Evolutionary conservation across 1,140 invertebrate species (phyloP).

Genomic region (Aphis craccivora): DNA sequence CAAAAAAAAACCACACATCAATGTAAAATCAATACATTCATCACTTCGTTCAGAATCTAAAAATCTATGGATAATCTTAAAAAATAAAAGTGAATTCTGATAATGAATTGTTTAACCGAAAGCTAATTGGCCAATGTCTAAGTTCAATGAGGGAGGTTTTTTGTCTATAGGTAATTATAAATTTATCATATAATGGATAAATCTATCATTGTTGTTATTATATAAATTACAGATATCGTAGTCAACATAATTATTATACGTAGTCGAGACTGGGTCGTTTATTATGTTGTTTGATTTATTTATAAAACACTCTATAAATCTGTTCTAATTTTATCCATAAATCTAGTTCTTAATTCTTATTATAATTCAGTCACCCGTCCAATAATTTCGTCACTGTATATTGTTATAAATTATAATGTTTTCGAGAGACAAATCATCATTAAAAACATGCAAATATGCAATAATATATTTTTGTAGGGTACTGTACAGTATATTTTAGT

Average conservation of each 20-base stretch:
- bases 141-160: background rate
- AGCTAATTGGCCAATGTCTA: background rate
- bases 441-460: background rate
- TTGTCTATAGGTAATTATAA: background rate
- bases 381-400: background rate
- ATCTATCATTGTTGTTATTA: background rate
- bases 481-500: too few relatives aligned
- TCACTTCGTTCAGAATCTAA: too few relatives aligned
- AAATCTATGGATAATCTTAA: background rate
- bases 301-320: constrained; percentile 15
- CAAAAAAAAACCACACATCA: too few relatives aligned
- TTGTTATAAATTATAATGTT: constrained; percentile 19
- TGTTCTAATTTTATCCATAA: constrained; percentile 43
- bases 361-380: constrained; percentile 10
- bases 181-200: background rate
- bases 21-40: too few relatives aligned
- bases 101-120: background rate
- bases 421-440: background rate
- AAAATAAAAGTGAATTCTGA: background rate
- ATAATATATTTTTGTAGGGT: background rate
- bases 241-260: background rate
- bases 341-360: background rate
- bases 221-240: background rate
- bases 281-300: constrained; percentile 27
- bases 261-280: background rate